Evolutionary conservation across 2,888 invertebrate species (phyloP).

Genomic region (Eucriotettix oculatus): DNA sequence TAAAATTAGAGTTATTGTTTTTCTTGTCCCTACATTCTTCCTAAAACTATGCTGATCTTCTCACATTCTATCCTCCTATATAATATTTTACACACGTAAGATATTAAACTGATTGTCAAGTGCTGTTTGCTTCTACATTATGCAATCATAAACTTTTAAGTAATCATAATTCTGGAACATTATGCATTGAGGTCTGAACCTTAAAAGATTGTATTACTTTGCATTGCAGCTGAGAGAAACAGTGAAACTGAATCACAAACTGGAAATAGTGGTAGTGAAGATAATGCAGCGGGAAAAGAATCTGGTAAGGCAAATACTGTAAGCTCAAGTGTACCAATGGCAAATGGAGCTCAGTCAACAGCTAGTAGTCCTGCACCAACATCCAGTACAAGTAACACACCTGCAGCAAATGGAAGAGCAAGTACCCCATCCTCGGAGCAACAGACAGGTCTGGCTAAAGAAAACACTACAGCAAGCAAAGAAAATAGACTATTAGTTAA

Average conservation of each 20-base stretch:
- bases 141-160: too few species aligned
- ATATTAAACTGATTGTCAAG: too few species aligned
- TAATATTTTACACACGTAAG: too few species aligned
- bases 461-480: neutral
- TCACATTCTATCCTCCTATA: too few species aligned
- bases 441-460: neutral
- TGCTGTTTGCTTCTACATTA: too few species aligned
- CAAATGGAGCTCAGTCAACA: neutral
- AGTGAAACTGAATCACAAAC: conserved; percentile 81
- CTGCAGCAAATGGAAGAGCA: neutral
- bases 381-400: neutral
- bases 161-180: too few species aligned
- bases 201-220: too few species aligned
- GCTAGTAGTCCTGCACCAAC: neutral
- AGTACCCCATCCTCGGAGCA: neutral
- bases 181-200: too few species aligned
- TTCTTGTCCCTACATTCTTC: too few species aligned
- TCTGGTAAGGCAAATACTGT: conserved; percentile 9
- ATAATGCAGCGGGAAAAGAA: conserved; percentile 21
- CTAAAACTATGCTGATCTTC: too few species aligned
- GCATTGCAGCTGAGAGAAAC: conserved; percentile 43
- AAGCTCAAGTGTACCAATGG: neutral
- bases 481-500: neutral
- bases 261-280: conserved; percentile 35
- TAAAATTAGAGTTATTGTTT: too few species aligned